Conservation (phyloP, 2,888 invertebrate species). For the Agriopis leucophaearia region DNA sequence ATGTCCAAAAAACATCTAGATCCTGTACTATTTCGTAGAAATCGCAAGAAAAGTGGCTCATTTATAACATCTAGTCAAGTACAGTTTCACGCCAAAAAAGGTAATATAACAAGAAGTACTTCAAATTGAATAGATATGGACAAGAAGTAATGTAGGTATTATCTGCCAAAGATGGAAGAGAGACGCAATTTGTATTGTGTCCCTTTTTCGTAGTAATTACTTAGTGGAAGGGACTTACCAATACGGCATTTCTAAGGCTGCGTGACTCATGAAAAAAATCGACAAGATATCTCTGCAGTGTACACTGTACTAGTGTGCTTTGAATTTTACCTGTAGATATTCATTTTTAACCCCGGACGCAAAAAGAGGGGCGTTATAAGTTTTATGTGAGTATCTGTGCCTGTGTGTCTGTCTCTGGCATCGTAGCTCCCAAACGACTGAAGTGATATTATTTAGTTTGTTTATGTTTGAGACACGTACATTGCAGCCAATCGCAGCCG, state of each 20-base stretch:
- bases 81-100: conserved; percentile 45
- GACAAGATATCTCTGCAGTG: background rate
- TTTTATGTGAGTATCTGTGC: no score
- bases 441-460: no score
- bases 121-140: conserved; percentile 47
- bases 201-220: conserved; percentile 63
- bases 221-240: conserved; percentile 35
- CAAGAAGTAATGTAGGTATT: conserved; percentile 56
- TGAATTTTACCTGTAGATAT: background rate
- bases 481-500: no score
- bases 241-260: conserved; percentile 37
- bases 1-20: conserved; percentile 8
- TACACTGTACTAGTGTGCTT: background rate
- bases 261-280: conserved; percentile 29
- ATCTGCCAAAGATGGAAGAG: conserved; percentile 57
- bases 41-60: conserved; percentile 42
- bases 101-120: conserved; percentile 48
- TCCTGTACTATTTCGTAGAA: conserved; percentile 37
- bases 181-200: conserved; percentile 55
- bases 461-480: no score
- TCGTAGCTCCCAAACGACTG: no score
- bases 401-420: no score
- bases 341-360: background rate
- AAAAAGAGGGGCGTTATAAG: no score
- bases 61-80: conserved; percentile 42